Evolutionary conservation across 2,797 vertebrate species (phyloP), one percentile per base, ranked within the genome.

Genomic region (Capromys pilorides): DNA sequence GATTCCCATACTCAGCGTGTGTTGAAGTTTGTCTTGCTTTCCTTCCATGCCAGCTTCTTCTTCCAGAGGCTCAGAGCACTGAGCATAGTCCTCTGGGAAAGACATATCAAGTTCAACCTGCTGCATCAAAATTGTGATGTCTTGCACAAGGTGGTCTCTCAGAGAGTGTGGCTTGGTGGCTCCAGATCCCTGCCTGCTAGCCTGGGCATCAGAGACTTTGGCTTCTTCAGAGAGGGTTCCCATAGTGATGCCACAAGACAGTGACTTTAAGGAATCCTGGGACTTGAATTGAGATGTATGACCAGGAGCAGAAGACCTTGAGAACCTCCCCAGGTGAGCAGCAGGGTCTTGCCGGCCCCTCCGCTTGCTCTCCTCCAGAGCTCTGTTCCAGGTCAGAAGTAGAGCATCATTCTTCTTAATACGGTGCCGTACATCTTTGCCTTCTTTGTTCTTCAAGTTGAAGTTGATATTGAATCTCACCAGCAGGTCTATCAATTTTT

Each of bases 401-500:
- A 98, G 93, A 0, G 95, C 95, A 49, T 98, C 97, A 0, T 75
- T 98, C 90, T 98, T 98, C 95, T 99, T 99, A 45, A 98, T 96
- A 91, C 96, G 98, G 33, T 98, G 95, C 71, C 87, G 97, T 3
- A 96, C 98, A 2, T 98, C 98, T 96, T 96, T 98, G 86, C 98
- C 98, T 2, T 94, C 93, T 45, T 98, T 98, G 96, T 99, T 99
- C 96, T 98, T 98, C 88, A 98, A 94, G 87, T 96, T 98, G 14
- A 98, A 97, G 83, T 98, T 98, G 51, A 99, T 97, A 90, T 98
- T 98, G 67, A 98, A 99, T 96, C 97, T 98, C 83, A 97, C 98
- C 93, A 99, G n/a, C 24, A 97, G 95, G 9, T 97, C 97, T 0
- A 97, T 94, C 88, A 98, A 89, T 97, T 96, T 98, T 91, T 97